These are phyloP conservation scores for Limnephilus lunatus DNA, from an alignment of 2,888 invertebrate species.

Conservation along the genomic window DNA sequence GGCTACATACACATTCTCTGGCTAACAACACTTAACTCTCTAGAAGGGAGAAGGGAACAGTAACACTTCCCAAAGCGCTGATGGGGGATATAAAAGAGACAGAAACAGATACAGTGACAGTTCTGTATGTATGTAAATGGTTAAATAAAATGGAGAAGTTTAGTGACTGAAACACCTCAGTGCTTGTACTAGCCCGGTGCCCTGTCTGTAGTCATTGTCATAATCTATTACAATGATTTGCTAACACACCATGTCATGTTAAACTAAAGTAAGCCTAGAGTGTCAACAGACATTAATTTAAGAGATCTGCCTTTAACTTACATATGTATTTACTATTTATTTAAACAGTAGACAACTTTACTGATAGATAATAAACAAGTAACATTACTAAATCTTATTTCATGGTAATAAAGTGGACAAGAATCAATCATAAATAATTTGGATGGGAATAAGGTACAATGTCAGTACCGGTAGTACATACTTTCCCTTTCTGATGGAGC, in stretches of 20 bases:
- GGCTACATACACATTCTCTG: conserved; percentile 59
- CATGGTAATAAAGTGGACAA: conserved; percentile 36
- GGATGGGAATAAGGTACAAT: conserved; percentile 14
- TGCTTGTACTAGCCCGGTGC: conserved; percentile 46
- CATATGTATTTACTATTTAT: conserved; percentile 43
- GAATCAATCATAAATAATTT: neutral
- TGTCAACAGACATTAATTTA: conserved; percentile 69
- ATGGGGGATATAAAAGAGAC: neutral
- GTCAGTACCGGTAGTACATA: neutral
- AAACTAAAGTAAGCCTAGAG: conserved; percentile 60
- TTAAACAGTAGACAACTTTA: conserved; percentile 54
- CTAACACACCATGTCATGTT: conserved; percentile 60
- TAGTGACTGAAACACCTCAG: conserved; percentile 30
- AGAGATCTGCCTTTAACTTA: conserved; percentile 76
- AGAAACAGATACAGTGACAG: neutral
- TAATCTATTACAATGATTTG: conserved; percentile 41
- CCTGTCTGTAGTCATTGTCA: conserved; percentile 47
- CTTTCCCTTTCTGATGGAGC: neutral
- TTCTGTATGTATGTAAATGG: neutral
- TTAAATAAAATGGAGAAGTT: conserved; percentile 9
- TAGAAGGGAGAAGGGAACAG: conserved; percentile 25
- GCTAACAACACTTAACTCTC: conserved; percentile 60
- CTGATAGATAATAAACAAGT: conserved; percentile 50
- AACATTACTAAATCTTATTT: conserved; percentile 36
- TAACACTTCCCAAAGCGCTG: neutral